Percentiles rank a stretch among this genome's conserved stretches.
phyloP scores from a whole-genome alignment of 2,113 vertebrate species.

The Zapornia atra region DNA sequence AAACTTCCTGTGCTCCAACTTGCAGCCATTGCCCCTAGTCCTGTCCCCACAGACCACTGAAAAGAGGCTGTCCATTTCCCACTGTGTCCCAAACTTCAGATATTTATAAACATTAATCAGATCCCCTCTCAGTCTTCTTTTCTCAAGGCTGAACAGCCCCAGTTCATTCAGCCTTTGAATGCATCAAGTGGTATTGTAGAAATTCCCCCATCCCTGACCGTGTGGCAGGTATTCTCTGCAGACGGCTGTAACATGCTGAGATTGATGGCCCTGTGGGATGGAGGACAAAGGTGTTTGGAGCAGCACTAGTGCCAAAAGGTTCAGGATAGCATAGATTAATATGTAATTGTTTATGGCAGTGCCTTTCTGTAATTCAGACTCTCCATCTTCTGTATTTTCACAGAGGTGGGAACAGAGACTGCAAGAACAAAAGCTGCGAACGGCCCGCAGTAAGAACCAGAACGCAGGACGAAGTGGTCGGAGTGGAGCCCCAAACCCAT shows the following conservation, averaged over 20 bases:
- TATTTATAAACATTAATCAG: too few relatives aligned
- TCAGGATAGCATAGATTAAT: background rate
- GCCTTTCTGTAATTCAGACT: background rate
- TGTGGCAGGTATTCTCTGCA: accelerated
- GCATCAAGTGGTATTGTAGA: background rate
- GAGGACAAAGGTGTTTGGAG: background rate
- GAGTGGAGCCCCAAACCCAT: constrained; percentile 67
- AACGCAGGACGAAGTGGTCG: constrained; percentile 67
- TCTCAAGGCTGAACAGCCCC: too few relatives aligned
- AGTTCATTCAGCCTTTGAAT: too few relatives aligned
- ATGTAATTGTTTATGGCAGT: background rate
- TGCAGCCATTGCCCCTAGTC: too few relatives aligned
- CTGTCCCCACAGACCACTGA: too few relatives aligned
- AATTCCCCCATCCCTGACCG: background rate
- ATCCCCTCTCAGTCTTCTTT: too few relatives aligned
- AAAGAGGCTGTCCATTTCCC: too few relatives aligned
- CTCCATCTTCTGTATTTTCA: background rate
- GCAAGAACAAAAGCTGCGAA: constrained; percentile 73
- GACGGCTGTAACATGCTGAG: background rate
- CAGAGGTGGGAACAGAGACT: constrained; percentile 84
- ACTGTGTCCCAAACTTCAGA: too few relatives aligned
- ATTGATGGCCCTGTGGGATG: too few relatives aligned
- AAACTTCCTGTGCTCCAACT: too few relatives aligned
- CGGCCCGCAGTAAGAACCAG: constrained; percentile 69
- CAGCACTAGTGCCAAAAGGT: background rate